Conservation (phyloP, 2,888 invertebrate genomes). For the Lissocephala sabroskyi region DNA sequence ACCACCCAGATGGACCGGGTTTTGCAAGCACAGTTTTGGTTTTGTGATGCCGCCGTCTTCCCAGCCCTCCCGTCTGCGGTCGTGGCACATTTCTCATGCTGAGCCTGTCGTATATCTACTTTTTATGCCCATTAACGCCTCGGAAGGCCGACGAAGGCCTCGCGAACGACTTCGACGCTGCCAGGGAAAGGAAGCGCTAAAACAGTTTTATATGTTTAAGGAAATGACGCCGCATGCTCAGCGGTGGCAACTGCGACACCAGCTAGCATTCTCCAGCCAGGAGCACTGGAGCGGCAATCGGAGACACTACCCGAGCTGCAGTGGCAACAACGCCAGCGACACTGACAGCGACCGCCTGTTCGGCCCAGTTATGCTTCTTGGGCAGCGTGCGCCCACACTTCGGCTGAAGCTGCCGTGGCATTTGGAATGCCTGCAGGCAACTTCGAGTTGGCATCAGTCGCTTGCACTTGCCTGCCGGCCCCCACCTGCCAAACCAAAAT, state of each 20-base stretch:
- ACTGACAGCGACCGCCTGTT: conserved; percentile 44
- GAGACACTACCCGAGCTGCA: no score
- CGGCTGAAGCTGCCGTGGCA: conserved; percentile 26
- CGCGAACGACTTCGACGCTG: no score
- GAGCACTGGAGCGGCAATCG: conserved; percentile 33
- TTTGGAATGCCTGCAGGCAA: conserved; percentile 41
- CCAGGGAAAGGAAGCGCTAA: conserved; percentile 54
- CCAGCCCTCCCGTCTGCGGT: conserved; percentile 17
- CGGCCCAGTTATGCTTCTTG: conserved; percentile 28
- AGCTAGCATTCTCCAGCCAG: not conserved
- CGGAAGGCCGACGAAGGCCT: conserved; percentile 31
- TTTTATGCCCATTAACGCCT: conserved; percentile 52
- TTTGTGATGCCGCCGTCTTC: conserved; percentile 14
- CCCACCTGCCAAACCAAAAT: no score
- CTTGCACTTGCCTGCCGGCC: no score
- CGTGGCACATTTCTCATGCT: conserved; percentile 45
- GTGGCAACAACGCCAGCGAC: conserved; percentile 16
- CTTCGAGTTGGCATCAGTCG: no score
- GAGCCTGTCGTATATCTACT: conserved; percentile 32
- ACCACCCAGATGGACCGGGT: conserved; percentile 2
- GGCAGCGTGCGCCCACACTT: conserved; percentile 5
- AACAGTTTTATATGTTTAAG: conserved; percentile 56
- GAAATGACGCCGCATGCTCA: conserved; percentile 43
- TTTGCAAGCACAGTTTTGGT: no score
- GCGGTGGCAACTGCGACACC: conserved; percentile 36